Evolutionary conservation across 2,888 invertebrate genomes (phyloP).

Genomic region (Aphodius sticticus): DNA sequence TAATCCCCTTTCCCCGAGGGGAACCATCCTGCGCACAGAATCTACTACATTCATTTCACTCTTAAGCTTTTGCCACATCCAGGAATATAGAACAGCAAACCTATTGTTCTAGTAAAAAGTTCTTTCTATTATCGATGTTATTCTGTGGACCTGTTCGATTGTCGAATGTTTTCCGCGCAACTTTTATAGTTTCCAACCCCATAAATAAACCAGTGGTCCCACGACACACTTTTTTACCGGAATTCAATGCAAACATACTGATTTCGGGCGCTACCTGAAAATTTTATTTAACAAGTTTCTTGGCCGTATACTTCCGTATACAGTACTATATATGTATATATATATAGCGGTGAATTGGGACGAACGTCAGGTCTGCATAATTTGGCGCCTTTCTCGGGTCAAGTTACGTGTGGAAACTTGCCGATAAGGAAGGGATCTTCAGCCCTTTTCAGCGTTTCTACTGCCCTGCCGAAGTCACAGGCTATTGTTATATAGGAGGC

Average conservation of each 20-base stretch:
- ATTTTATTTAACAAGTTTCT: neutral
- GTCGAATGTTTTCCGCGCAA: neutral
- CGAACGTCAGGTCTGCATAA: neutral
- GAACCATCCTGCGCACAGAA: too few species aligned
- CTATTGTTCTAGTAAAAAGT: too few species aligned
- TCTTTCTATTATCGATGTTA: too few species aligned
- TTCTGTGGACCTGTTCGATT: slow-evolving; percentile 7
- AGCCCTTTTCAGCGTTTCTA: neutral
- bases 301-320: neutral
- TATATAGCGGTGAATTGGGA: neutral
- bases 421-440: neutral
- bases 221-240: neutral
- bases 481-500: neutral
- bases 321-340: too few species aligned
- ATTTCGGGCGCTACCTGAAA: neutral
- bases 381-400: neutral
- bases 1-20: too few species aligned
- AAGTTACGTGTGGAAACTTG: neutral
- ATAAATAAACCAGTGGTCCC: neutral
- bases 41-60: too few species aligned
- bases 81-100: too few species aligned
- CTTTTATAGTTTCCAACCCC: neutral
- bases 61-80: too few species aligned
- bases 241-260: neutral
- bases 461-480: neutral